A percentile compares a stretch with the other conserved stretches of the same genome.
These are phyloP conservation scores for Eucidaris tribuloides DNA, from an alignment of 35 echinoderm and acorn worm genomes.

Conservation along the genomic window DNA sequence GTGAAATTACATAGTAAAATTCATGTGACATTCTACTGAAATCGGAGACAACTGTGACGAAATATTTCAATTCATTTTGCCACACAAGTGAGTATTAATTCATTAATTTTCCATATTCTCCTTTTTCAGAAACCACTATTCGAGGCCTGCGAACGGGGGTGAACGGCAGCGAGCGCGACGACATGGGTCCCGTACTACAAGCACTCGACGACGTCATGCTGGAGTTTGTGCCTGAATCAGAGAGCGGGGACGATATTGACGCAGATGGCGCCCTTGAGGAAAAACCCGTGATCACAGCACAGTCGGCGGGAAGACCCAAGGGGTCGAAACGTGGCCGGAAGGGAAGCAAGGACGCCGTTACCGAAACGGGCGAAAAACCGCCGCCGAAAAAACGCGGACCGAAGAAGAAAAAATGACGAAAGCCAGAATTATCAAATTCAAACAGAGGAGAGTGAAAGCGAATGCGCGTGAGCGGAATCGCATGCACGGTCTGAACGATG, in stretches of 20 bases:
- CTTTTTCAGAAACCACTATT: not conserved
- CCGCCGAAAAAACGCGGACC: conserved; percentile 92
- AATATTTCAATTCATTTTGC: no score
- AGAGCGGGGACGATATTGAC: conserved; percentile 6
- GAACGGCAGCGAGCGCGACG: not conserved
- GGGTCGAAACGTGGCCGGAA: not conserved
- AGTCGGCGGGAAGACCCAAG: not conserved
- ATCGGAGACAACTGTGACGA: no score
- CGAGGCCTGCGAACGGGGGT: not conserved
- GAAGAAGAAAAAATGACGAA: conserved; percentile 98
- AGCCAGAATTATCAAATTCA: conserved; percentile 82
- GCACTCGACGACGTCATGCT: conserved; percentile 24
- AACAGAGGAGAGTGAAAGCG: conserved; percentile 76
- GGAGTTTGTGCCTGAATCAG: conserved; percentile 1
- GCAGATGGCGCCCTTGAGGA: conserved; percentile 6
- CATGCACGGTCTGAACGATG: conserved; percentile 95
- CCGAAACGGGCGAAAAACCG: conserved; percentile 69
- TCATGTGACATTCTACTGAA: no score
- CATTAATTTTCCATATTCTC: no score
- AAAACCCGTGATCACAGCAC: not conserved
- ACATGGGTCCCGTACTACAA: not conserved
- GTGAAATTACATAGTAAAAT: no score
- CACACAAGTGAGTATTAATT: no score
- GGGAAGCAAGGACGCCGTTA: not conserved
- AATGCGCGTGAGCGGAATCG: conserved; percentile 90